Evolutionary conservation across 2,888 invertebrate species (phyloP).

Genomic region (Tolmerus cingulatus): DNA sequence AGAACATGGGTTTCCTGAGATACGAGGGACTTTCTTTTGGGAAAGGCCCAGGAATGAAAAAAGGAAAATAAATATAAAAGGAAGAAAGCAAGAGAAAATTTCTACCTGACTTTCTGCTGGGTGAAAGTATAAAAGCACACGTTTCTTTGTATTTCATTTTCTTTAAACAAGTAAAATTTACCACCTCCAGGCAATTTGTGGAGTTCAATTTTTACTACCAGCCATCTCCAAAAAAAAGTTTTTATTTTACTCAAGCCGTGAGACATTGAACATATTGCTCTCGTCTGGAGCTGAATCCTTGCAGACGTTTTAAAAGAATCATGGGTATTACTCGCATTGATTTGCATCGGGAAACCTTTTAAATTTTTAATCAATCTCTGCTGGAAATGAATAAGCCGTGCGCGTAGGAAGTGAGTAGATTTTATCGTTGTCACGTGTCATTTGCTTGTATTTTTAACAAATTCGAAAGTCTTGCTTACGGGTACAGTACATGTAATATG

Average conservation of each 20-base stretch:
- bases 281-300: neutral
- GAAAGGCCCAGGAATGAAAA: neutral
- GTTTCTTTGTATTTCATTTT: neutral
- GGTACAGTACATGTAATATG: no score
- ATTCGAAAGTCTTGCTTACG: neutral
- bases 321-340: neutral
- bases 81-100: neutral
- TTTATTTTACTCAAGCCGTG: neutral
- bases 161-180: neutral
- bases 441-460: neutral
- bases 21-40: neutral
- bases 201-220: neutral
- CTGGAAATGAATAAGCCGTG: neutral
- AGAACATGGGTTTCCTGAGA: neutral
- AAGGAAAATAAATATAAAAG: neutral
- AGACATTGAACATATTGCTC: neutral
- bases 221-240: neutral
- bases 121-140: neutral
- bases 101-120: neutral
- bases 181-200: neutral
- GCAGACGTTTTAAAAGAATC: neutral
- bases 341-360: neutral
- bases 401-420: neutral
- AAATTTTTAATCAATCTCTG: neutral
- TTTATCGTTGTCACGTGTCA: neutral